Conservation (phyloP, 2,888 invertebrate species). For the Steinernema hermaphroditum region DNA sequence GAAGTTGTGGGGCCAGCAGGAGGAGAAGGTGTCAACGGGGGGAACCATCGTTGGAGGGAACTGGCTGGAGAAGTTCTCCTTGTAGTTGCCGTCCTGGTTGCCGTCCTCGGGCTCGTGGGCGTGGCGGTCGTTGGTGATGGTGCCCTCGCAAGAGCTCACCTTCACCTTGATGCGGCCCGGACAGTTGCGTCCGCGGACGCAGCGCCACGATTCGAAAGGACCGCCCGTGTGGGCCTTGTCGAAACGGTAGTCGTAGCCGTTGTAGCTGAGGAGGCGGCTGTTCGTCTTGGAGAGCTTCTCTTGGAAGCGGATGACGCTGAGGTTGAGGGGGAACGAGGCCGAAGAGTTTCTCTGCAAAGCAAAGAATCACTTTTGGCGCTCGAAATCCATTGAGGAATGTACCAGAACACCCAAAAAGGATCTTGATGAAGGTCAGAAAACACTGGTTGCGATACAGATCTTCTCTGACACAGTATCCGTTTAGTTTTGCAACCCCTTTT, state of each 20-base stretch:
- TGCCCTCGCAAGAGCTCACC: background rate
- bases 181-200: background rate
- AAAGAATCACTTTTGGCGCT: background rate
- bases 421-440: too few relatives aligned
- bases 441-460: too few relatives aligned
- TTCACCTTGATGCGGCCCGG: constrained; percentile 14
- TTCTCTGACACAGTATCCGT: too few relatives aligned
- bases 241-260: constrained; percentile 25
- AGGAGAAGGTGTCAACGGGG: background rate
- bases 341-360: background rate
- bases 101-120: constrained; percentile 20
- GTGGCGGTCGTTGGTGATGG: constrained; percentile 16
- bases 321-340: background rate
- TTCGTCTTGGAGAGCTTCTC: constrained; percentile 15
- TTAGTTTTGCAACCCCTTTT: too few relatives aligned
- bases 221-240: constrained; percentile 19
- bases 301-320: constrained; percentile 4
- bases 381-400: background rate
- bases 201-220: constrained; percentile 11
- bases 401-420: too few relatives aligned
- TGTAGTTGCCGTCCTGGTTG: constrained; percentile 1
- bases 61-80: background rate
- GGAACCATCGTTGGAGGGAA: constrained; percentile 3
- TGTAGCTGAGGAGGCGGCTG: constrained; percentile 7
- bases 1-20: background rate